A percentile compares a stretch with the other conserved stretches of the same genome.
Evolutionary conservation across 1,140 invertebrate genomes (phyloP).

Genomic region (Drosophila repletoides): DNA sequence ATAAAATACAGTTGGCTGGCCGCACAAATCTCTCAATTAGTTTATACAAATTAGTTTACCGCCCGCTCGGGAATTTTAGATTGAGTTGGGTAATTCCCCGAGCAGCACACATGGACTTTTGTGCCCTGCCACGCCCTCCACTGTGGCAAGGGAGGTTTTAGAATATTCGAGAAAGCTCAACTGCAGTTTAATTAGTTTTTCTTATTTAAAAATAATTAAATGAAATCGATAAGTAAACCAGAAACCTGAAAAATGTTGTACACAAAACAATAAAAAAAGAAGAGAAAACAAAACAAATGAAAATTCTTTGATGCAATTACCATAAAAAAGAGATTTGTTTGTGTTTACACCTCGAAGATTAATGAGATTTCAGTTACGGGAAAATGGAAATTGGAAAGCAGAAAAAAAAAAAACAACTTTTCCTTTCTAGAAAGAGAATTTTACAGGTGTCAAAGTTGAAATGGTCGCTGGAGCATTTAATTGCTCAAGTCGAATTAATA

Average conservation of each 20-base stretch:
- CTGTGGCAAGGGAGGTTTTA: background rate
- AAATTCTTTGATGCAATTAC: conserved; percentile 52
- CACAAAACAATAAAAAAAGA: conserved; percentile 24
- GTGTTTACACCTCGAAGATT: conserved; percentile 71
- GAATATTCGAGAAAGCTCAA: background rate
- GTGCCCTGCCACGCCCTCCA: background rate
- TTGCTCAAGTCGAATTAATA: conserved; percentile 67
- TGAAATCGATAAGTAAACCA: conserved; percentile 67
- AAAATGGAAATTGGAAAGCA: background rate
- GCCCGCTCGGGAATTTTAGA: conserved; percentile 68
- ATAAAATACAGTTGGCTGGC: conserved; percentile 61
- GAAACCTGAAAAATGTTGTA: background rate
- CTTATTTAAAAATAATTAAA: conserved; percentile 67
- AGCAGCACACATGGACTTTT: background rate
- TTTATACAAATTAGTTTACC: conserved; percentile 78
- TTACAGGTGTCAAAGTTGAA: conserved; percentile 73
- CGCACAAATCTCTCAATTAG: conserved; percentile 73
- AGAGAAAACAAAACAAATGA: conserved; percentile 43
- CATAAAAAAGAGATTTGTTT: conserved; percentile 79
- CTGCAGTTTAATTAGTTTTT: conserved; percentile 25
- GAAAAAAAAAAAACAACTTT: conserved; percentile 40
- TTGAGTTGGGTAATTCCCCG: conserved; percentile 30
- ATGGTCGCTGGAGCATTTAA: conserved; percentile 58
- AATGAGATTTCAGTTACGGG: too few relatives aligned
- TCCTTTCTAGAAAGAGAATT: conserved; percentile 7